These are phyloP conservation scores for Colletes collaris DNA, from an alignment of 2,888 invertebrate genomes.

Conservation along the genomic window DNA sequence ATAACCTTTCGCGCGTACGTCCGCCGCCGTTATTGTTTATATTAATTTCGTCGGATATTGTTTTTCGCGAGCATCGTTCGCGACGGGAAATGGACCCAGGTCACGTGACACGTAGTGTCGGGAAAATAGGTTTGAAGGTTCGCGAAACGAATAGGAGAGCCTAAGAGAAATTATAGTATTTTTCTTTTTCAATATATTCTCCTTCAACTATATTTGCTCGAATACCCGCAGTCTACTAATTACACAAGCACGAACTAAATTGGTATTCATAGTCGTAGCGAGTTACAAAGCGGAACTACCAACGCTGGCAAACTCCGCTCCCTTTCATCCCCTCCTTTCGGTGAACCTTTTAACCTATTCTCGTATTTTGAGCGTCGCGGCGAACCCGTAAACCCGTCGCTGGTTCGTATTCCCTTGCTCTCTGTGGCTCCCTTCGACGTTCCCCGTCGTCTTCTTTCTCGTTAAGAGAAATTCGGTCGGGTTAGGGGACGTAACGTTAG, in stretches of 20 bases:
- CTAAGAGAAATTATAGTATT: too few relatives aligned
- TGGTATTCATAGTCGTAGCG: too few relatives aligned
- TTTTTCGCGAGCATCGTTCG: not conserved
- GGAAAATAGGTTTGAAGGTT: not conserved
- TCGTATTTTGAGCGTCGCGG: not conserved
- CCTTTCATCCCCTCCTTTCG: too few relatives aligned
- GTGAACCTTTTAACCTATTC: too few relatives aligned
- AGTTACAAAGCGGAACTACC: too few relatives aligned
- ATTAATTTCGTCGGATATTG: slow-evolving; percentile 56
- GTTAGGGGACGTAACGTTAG: slow-evolving; percentile 3
- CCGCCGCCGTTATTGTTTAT: slow-evolving; percentile 45
- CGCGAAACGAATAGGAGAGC: too few relatives aligned
- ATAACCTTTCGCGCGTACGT: slow-evolving; percentile 19
- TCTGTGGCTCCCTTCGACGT: not conserved
- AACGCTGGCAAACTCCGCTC: too few relatives aligned
- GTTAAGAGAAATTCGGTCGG: slow-evolving; percentile 7
- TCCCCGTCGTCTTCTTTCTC: slow-evolving; percentile 1
- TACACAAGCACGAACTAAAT: too few relatives aligned
- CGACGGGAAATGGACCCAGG: not conserved
- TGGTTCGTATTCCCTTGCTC: not conserved
- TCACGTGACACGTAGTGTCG: not conserved
- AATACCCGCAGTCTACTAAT: too few relatives aligned
- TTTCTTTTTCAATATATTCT: too few relatives aligned
- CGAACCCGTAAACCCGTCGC: not conserved
- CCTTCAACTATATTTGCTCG: too few relatives aligned